These are phyloP conservation scores for Pempheris klunzingeri DNA, from an alignment of 2,797 vertebrate genomes.

Conservation along the genomic window DNA sequence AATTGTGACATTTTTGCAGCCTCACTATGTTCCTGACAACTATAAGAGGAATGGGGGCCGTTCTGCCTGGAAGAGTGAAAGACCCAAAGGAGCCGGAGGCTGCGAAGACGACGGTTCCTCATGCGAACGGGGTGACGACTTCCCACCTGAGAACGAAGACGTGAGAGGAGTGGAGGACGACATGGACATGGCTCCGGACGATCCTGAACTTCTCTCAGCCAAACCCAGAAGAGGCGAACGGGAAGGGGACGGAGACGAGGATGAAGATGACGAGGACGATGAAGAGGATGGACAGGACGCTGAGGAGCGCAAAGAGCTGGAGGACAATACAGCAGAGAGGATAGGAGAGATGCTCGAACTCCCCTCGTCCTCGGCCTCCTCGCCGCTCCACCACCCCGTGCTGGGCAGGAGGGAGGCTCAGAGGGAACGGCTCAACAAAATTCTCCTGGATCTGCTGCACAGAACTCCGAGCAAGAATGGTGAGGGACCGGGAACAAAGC, in stretches of 20 bases:
- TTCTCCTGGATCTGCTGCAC: constrained; percentile 93
- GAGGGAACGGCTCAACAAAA: constrained; percentile 94
- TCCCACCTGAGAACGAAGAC: constrained; percentile 79
- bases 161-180: constrained; percentile 70
- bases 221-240: constrained; percentile 84
- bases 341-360: constrained; percentile 82
- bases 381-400: constrained; percentile 82
- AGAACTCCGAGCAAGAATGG: constrained; percentile 96
- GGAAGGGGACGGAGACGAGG: constrained; percentile 73
- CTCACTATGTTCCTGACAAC: constrained; percentile 98
- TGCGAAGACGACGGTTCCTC: constrained; percentile 89
- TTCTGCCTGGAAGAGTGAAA: constrained; percentile 96
- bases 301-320: constrained; percentile 72
- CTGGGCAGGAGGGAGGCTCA: constrained; percentile 89
- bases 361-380: constrained; percentile 76
- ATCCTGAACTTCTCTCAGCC: constrained; percentile 50
- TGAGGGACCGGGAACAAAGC: constrained; percentile 84
- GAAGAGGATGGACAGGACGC: constrained; percentile 69
- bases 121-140: constrained; percentile 81
- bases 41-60: constrained; percentile 98
- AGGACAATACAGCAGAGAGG: constrained; percentile 82
- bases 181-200: constrained; percentile 67
- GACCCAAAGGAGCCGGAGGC: constrained; percentile 86
- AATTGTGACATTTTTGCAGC: constrained; percentile 80
- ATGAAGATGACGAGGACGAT: constrained; percentile 71